Conservation (phyloP, 2,113 vertebrate species). For the Pelusios castaneus region DNA sequence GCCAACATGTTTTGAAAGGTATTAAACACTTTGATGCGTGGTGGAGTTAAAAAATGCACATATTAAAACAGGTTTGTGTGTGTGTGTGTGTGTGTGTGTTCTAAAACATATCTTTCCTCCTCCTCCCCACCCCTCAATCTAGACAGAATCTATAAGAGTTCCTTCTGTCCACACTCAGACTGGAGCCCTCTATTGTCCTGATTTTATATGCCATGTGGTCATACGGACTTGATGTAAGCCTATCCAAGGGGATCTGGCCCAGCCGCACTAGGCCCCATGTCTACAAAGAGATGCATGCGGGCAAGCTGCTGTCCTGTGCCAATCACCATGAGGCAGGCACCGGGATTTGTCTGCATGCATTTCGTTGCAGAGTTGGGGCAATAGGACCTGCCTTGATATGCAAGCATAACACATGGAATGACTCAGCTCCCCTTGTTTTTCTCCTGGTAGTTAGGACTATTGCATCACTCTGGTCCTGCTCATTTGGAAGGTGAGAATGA, state of each 20-base stretch:
- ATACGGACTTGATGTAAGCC: neutral
- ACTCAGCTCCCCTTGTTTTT: neutral
- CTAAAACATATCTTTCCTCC: neutral
- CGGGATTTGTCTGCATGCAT: neutral
- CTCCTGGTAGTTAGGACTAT: neutral
- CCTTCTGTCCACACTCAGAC: neutral
- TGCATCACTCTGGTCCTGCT: neutral
- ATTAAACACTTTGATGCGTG: neutral
- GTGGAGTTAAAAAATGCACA: neutral
- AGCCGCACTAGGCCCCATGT: neutral
- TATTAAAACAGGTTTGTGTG: neutral
- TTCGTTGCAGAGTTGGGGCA: fast-evolving
- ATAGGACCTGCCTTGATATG: neutral
- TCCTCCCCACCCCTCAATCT: fast-evolving
- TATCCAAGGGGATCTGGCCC: neutral
- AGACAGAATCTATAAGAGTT: neutral
- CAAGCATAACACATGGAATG: no score
- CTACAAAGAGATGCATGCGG: no score
- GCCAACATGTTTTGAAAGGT: neutral
- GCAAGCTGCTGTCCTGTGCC: no score
- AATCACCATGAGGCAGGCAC: no score
- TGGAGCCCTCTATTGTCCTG: neutral
- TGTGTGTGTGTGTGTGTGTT: neutral
- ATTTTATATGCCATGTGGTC: neutral
- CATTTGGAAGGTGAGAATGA: neutral